These are phyloP conservation scores for Epicauta chinensis DNA, from an alignment of 1,140 invertebrate genomes.

Conservation along the genomic window DNA sequence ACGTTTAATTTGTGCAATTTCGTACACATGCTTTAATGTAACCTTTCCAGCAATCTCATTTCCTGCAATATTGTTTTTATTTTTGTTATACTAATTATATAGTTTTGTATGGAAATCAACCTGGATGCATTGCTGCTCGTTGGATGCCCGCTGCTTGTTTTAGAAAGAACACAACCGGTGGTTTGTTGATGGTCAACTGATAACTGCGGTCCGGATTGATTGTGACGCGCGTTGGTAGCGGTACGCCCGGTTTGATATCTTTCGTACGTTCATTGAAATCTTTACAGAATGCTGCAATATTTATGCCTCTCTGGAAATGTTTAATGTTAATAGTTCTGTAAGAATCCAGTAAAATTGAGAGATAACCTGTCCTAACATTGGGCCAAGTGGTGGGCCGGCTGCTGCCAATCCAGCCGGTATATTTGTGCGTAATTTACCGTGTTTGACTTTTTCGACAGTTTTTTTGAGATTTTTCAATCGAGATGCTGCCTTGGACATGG, in stretches of 20 bases:
- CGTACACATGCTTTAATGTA: slow-evolving; percentile 94
- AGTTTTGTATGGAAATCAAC: too few species aligned
- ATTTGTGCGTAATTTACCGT: slow-evolving; percentile 66
- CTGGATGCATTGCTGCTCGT: slow-evolving; percentile 71
- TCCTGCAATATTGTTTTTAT: slow-evolving; percentile 47
- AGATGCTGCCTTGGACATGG: slow-evolving; percentile 65
- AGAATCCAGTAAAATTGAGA: background rate
- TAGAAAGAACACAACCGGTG: slow-evolving; percentile 80
- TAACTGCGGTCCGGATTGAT: slow-evolving; percentile 86
- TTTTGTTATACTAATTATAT: too few species aligned
- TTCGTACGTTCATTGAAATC: slow-evolving; percentile 96
- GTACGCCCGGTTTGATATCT: slow-evolving; percentile 88
- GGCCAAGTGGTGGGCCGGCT: slow-evolving; percentile 83
- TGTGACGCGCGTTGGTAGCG: slow-evolving; percentile 74
- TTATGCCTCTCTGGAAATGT: slow-evolving; percentile 76
- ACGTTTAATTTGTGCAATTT: slow-evolving; percentile 93
- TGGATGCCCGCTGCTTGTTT: slow-evolving; percentile 92
- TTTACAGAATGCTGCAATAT: slow-evolving; percentile 95
- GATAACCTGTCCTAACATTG: slow-evolving; percentile 81
- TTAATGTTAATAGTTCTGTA: background rate
- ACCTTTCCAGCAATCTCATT: slow-evolving; percentile 83
- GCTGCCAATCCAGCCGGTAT: slow-evolving; percentile 83
- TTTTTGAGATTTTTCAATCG: slow-evolving; percentile 64
- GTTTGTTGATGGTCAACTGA: slow-evolving; percentile 74
- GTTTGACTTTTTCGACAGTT: slow-evolving; percentile 63